Evolutionary conservation across 2,888 invertebrate genomes (phyloP).

Genomic region (Tuberolachnus salignus): DNA sequence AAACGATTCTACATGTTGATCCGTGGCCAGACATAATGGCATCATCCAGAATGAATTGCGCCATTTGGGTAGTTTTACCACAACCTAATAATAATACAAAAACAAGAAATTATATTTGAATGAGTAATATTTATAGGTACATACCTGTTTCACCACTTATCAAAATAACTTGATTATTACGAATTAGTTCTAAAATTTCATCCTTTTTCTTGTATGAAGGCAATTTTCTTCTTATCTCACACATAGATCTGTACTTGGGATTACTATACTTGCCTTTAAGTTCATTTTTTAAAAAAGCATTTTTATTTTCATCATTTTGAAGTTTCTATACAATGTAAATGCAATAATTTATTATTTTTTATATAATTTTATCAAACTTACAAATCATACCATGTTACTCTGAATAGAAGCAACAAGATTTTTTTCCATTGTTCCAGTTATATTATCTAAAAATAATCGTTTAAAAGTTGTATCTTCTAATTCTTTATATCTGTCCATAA

Average conservation of each 20-base stretch:
- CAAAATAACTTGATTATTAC: slow-evolving; percentile 74
- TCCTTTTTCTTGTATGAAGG: slow-evolving; percentile 71
- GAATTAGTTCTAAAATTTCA: slow-evolving; percentile 70
- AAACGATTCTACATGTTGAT: slow-evolving; percentile 78
- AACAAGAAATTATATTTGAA: background rate
- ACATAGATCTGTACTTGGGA: slow-evolving; percentile 66
- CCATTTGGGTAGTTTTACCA: slow-evolving; percentile 93
- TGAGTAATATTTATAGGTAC: slow-evolving; percentile 10
- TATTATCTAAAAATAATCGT: slow-evolving; percentile 69
- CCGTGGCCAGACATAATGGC: slow-evolving; percentile 72
- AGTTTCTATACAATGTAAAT: slow-evolving; percentile 50
- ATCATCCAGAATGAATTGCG: slow-evolving; percentile 86
- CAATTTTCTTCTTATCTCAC: slow-evolving; percentile 69
- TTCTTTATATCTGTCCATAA: slow-evolving; percentile 63
- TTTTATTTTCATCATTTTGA: slow-evolving; percentile 62
- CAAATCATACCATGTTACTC: slow-evolving; percentile 51
- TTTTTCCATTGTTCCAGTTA: slow-evolving; percentile 70
- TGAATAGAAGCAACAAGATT: slow-evolving; percentile 65
- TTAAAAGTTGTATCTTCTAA: slow-evolving; percentile 67
- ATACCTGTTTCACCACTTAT: slow-evolving; percentile 77
- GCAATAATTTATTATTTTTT: background rate
- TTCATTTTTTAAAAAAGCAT: slow-evolving; percentile 64
- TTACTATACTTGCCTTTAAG: slow-evolving; percentile 63
- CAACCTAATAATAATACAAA: slow-evolving; percentile 69
- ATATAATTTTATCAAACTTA: background rate